These are phyloP conservation scores for Mus pahari DNA, from an alignment of 2,113 vertebrate species.

Conservation along the genomic window DNA sequence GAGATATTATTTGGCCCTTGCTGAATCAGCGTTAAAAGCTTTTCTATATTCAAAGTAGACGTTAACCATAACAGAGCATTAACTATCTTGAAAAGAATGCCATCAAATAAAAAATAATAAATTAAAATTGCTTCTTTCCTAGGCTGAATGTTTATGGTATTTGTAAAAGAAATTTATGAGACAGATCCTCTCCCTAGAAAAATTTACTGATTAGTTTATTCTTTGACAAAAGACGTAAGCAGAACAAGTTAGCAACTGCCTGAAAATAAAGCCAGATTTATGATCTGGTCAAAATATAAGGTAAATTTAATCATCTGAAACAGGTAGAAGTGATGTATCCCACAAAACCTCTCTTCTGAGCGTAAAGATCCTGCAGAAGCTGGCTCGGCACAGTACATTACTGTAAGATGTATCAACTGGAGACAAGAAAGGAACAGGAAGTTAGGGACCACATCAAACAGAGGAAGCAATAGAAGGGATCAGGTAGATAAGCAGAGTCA, in stretches of 20 bases:
- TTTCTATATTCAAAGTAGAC: background rate
- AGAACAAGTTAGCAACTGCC: slow-evolving; percentile 63
- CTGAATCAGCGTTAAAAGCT: slow-evolving; percentile 29
- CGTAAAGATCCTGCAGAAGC: background rate
- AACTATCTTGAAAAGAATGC: slow-evolving; percentile 5
- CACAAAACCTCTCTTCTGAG: slow-evolving; percentile 27
- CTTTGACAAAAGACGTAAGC: slow-evolving; percentile 73
- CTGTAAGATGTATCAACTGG: background rate
- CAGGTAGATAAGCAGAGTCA: rapidly evolving
- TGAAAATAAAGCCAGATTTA: slow-evolving; percentile 77
- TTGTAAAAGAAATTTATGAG: slow-evolving; percentile 77
- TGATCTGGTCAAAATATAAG: slow-evolving; percentile 47
- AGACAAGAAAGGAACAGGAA: background rate
- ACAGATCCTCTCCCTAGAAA: slow-evolving; percentile 55
- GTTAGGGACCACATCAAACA: background rate
- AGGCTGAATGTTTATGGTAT: slow-evolving; percentile 62
- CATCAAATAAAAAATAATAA: slow-evolving; percentile 66
- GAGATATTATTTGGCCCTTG: background rate
- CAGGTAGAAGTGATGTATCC: slow-evolving; percentile 39
- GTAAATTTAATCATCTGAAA: slow-evolving; percentile 65
- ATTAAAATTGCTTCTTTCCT: slow-evolving; percentile 62
- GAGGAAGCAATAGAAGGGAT: background rate
- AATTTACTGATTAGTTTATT: slow-evolving; percentile 74
- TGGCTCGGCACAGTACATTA: background rate
- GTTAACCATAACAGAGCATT: slow-evolving; percentile 19